phyloP scores from a whole-genome alignment of 2,797 vertebrate species.

The Apodemus agrarius region DNA sequence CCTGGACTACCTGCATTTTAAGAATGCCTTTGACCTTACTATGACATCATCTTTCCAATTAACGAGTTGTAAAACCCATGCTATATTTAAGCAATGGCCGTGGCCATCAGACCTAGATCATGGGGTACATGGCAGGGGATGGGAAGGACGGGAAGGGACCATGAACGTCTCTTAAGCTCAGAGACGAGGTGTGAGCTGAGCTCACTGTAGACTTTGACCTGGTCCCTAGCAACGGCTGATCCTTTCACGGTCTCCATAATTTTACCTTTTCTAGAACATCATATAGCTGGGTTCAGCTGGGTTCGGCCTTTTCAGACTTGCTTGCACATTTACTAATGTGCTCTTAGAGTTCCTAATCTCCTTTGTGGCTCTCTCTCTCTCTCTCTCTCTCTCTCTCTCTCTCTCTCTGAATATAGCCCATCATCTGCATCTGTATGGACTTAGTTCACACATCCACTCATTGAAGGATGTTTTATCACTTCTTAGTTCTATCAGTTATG shows the following conservation, averaged over 20 bases:
- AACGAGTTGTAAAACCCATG: not conserved
- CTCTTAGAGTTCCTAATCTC: not conserved
- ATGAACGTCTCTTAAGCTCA: not conserved
- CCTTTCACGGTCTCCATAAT: not conserved
- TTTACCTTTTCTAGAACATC: not conserved
- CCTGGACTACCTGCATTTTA: not conserved
- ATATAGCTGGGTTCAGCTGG: not conserved
- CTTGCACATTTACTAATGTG: not conserved
- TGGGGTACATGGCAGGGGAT: not conserved
- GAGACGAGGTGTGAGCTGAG: not conserved
- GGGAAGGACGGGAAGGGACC: not conserved
- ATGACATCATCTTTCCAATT: not conserved
- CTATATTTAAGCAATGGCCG: not conserved
- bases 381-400: not conserved
- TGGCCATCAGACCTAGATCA: not conserved
- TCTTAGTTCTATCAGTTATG: not conserved
- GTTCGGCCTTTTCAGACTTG: not conserved
- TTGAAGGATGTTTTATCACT: not conserved
- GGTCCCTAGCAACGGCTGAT: not conserved
- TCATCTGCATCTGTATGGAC: not conserved
- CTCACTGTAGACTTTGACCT: no score
- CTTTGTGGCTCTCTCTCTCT: not conserved
- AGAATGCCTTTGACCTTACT: not conserved
- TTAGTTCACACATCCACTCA: not conserved
- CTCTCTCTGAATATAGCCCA: not conserved